These are phyloP conservation scores for Agrilus mali DNA, from an alignment of 2,888 invertebrate species.

Conservation along the genomic window DNA sequence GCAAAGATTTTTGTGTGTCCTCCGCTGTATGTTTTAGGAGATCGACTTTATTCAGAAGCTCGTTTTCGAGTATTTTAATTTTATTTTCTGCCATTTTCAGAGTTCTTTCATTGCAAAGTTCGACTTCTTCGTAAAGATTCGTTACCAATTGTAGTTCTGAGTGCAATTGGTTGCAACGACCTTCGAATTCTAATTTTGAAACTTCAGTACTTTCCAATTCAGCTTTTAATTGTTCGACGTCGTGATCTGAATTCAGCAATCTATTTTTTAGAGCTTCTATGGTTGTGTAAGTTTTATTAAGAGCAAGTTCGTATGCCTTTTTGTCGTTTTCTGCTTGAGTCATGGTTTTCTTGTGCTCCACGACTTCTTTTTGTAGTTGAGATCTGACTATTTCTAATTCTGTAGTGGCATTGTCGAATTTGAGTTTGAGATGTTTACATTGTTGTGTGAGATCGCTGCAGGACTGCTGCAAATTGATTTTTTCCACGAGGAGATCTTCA, in stretches of 20 bases:
- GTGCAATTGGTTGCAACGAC: conserved; percentile 21
- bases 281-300: conserved; percentile 44
- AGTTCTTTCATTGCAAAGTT: conserved; percentile 24
- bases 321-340: conserved; percentile 39
- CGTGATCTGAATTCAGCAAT: conserved; percentile 44
- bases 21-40: conserved; percentile 9
- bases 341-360: conserved; percentile 32
- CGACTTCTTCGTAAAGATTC: conserved; percentile 23
- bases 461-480: conserved; percentile 8
- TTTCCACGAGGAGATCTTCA: conserved; percentile 13
- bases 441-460: conserved; percentile 10
- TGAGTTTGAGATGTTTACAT: conserved; percentile 15
- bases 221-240: conserved; percentile 42
- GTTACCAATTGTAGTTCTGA: conserved; percentile 21
- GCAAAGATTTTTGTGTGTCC: conserved; percentile 3
- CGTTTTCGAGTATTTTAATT: conserved; percentile 18
- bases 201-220: conserved; percentile 26
- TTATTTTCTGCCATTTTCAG: conserved; percentile 21
- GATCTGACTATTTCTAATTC: conserved; percentile 12
- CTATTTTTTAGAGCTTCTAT: conserved; percentile 45
- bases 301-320: conserved; percentile 43
- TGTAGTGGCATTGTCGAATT: conserved; percentile 10
- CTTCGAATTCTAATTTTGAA: conserved; percentile 25
- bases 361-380: conserved; percentile 9
- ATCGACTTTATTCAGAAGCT: conserved; percentile 22